A percentile compares a stretch with the other conserved stretches of the same genome.
These are phyloP conservation scores for Cyprinodon diabolis DNA, from an alignment of 2,797 vertebrate species.

Conservation along the genomic window DNA sequence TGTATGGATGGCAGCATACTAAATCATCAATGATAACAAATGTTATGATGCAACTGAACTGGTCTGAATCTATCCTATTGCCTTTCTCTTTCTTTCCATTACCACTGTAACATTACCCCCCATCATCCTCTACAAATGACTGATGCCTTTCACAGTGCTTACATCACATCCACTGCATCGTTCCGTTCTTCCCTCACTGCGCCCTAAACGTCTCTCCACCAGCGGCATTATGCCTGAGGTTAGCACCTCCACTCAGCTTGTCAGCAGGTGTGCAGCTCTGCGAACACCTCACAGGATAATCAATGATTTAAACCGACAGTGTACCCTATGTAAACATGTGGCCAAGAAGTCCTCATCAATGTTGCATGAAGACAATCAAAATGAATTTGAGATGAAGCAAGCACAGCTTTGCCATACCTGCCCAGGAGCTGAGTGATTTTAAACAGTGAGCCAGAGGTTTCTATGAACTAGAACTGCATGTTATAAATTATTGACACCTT, in stretches of 20 bases:
- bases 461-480: constrained; percentile 34
- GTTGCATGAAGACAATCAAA: constrained; percentile 65
- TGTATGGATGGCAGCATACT: neutral
- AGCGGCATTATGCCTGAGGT: constrained; percentile 2
- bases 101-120: constrained; percentile 38
- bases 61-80: constrained; percentile 32
- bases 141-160: constrained; percentile 38
- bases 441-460: constrained; percentile 21
- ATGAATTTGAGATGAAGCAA: constrained; percentile 59
- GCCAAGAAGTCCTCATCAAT: constrained; percentile 64
- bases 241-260: constrained; percentile 26
- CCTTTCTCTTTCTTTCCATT: constrained; percentile 33
- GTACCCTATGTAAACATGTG: constrained; percentile 52
- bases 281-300: constrained; percentile 31
- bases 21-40: constrained; percentile 9
- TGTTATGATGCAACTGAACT: constrained; percentile 44
- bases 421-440: constrained; percentile 17
- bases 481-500: constrained; percentile 61
- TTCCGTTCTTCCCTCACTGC: neutral
- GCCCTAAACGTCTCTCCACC: neutral
- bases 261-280: constrained; percentile 49
- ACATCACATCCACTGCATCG: neutral
- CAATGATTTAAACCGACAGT: constrained; percentile 63
- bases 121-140: constrained; percentile 41
- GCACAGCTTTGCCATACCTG: constrained; percentile 46